Evolutionary conservation across 1,140 invertebrate species (phyloP).

Genomic region (Globodera rostochiensis): DNA sequence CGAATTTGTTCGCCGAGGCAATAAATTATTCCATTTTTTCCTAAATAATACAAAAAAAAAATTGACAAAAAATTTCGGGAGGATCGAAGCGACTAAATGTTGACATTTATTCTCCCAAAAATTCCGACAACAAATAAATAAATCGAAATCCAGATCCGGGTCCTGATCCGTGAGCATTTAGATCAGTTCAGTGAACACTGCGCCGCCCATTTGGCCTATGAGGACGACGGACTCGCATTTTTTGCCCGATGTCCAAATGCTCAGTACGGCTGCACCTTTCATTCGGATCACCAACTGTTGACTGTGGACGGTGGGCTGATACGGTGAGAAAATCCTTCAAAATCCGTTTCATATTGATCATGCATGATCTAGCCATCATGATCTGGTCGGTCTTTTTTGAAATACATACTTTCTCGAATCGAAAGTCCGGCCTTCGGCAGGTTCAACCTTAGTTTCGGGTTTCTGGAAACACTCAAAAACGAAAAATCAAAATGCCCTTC

Average conservation of each 20-base stretch:
- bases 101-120: not conserved
- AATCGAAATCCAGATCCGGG: too few species aligned
- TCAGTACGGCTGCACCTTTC: slow-evolving; percentile 10
- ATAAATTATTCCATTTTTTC: not conserved
- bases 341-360: too few species aligned
- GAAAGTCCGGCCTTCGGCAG: too few species aligned
- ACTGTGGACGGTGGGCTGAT: not conserved
- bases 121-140: not conserved
- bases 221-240: slow-evolving; percentile 6
- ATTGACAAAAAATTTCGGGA: too few species aligned
- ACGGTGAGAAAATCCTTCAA: not conserved
- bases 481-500: too few species aligned
- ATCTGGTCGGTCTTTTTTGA: too few species aligned
- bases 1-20: slow-evolving; percentile 10
- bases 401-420: too few species aligned
- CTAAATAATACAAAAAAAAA: too few species aligned
- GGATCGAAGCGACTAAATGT: too few species aligned
- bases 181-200: slow-evolving; percentile 15
- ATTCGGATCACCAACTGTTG: not conserved
- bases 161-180: not conserved
- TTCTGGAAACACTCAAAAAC: too few species aligned
- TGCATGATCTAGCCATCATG: too few species aligned
- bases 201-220: not conserved
- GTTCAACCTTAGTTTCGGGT: too few species aligned
- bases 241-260: slow-evolving; percentile 26